phyloP scores from a whole-genome alignment of 2,888 invertebrate species.

The Archips xylosteana region DNA sequence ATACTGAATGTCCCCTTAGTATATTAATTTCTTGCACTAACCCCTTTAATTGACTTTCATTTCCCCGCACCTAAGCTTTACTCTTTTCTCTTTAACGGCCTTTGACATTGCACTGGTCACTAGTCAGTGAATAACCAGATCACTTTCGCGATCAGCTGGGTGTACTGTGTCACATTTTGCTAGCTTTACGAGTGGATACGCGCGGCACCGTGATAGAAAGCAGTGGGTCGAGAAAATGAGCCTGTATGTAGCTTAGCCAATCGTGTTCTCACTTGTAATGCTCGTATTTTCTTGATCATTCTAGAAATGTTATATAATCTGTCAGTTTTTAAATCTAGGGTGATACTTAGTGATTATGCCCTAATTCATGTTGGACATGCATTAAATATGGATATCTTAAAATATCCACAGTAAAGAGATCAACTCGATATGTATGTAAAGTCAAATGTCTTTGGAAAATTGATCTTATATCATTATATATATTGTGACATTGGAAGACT shows the following conservation, averaged over 20 bases:
- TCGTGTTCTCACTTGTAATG: neutral
- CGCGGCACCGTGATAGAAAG: constrained; percentile 35
- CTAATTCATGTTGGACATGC: no score
- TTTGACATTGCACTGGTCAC: constrained; percentile 2
- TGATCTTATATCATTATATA: no score
- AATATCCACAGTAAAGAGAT: no score
- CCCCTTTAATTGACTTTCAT: neutral
- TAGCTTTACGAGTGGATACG: constrained; percentile 19
- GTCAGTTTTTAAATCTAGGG: no score
- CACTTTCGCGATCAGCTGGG: constrained; percentile 26
- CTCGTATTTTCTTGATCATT: neutral
- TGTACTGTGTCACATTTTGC: constrained; percentile 17
- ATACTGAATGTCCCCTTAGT: neutral
- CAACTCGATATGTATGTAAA: no score
- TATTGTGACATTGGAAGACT: no score
- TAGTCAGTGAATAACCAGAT: neutral
- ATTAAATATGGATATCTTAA: no score
- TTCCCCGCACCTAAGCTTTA: neutral
- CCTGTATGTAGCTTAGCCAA: neutral
- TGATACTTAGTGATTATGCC: no score
- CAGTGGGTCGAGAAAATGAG: constrained; percentile 36
- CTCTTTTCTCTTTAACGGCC: constrained; percentile 1
- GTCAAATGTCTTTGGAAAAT: no score
- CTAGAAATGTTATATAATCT: neutral
- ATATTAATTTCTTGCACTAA: neutral